A percentile compares a stretch with the other conserved stretches of the same genome.
phyloP scores from a whole-genome alignment of 2,113 vertebrate species.

The Eleginops maclovinus region DNA sequence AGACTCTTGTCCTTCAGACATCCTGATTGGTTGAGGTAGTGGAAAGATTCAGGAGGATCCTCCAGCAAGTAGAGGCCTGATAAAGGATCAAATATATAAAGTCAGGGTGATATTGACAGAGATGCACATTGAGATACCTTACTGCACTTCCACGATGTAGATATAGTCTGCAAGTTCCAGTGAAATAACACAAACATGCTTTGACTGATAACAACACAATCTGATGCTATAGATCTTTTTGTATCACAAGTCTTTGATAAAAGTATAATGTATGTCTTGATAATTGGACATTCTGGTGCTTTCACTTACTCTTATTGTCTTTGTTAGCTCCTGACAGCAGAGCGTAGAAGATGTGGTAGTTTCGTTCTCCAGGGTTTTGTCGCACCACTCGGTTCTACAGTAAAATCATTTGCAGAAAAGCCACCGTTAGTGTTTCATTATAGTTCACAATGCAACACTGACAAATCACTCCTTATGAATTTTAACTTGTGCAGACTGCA shows the following conservation, averaged over 20 bases:
- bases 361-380: constrained; percentile 91
- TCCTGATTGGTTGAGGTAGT: constrained; percentile 90
- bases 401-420: constrained; percentile 39
- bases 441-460: constrained; percentile 13
- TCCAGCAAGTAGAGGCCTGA: constrained; percentile 88
- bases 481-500: background rate
- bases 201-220: background rate
- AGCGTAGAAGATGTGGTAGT: constrained; percentile 94
- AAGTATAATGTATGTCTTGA: background rate
- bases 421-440: constrained; percentile 16
- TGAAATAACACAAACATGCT: background rate
- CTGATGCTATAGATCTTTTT: background rate
- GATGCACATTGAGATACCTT: background rate
- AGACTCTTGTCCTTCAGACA: constrained; percentile 89
- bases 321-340: constrained; percentile 87
- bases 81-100: background rate
- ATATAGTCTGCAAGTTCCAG: background rate
- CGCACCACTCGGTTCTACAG: constrained; percentile 92
- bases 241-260: background rate
- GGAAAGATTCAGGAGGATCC: constrained; percentile 87
- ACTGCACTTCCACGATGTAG: background rate
- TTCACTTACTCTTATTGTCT: constrained; percentile 86
- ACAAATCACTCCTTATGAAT: background rate
- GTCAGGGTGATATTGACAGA: background rate
- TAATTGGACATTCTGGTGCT: background rate